Base-by-base conservation (phyloP, 2,888 invertebrate species). In the Oxystoma pomonae region DNA sequence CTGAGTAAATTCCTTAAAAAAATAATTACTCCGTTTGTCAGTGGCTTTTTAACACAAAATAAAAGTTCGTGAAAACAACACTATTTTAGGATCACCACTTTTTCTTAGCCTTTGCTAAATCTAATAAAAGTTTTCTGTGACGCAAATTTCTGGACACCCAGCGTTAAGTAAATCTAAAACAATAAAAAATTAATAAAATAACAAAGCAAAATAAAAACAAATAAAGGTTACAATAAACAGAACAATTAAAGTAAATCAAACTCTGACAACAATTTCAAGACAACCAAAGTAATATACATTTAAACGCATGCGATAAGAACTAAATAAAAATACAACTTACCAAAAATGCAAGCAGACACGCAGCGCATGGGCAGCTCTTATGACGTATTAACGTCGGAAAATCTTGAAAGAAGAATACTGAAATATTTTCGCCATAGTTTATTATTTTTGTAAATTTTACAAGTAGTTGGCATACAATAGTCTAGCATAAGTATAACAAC, bases 231-330 rank as follows among this genome's bases (percentile, higher is more conserved):
- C 55, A 56, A 64, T 58, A 61, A 67, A 68, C 58, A 57, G 57
- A 68, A 63, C 20, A 58, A 65, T 61, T 57, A 66, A 50, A 12
- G 21, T 35, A 60, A 65, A 66, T 59, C 69, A 75, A 74, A 74
- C 73, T 74, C 76, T 76, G 77, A 77, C 77, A 77, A 77, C 77
- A 77, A 77, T 77, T 75, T 75, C 70, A 72, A 69, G 73, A 74
- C 70, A 73, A 69, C 61, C 69, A 67, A 64, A 71, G 68, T 70
- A 68, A 68, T 69, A 71, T 55, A 62, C 58, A 57, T 50, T 58
- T 50, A 49, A 53, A 69, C 67, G 60, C 60, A 59, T 20, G 59
- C 57, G 63, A 55, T 59, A 58, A 58, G 58, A 63, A 57, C 12
- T 3, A 35, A 35, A 35, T 35, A 35, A 35, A 35, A 35, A 35